Evolutionary conservation across 2,797 vertebrate species (phyloP).

Genomic region (Enteromius fasciolatus): DNA sequence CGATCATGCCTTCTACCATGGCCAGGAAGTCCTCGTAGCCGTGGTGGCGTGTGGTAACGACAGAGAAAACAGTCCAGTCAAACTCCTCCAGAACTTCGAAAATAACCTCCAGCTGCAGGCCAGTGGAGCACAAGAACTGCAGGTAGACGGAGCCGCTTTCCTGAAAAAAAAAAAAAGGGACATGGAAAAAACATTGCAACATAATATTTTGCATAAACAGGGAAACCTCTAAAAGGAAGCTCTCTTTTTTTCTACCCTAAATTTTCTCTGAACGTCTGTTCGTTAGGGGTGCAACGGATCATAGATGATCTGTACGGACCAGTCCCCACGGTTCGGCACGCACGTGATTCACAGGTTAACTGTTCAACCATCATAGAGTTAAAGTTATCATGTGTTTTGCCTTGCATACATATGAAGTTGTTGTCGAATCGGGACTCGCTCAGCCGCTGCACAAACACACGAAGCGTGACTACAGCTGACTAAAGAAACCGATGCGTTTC

Average conservation of each 20-base stretch:
- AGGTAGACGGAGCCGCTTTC: conserved; percentile 94
- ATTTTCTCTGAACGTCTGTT: background rate
- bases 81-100: conserved; percentile 97
- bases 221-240: background rate
- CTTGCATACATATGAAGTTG: too few relatives aligned
- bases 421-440: too few relatives aligned
- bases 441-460: too few relatives aligned
- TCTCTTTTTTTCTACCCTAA: background rate
- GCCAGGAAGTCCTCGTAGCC: conserved; percentile 92
- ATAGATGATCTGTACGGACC: too few relatives aligned
- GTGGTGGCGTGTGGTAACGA: conserved; percentile 90
- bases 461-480: too few relatives aligned
- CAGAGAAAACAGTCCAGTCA: conserved; percentile 93
- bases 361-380: too few relatives aligned
- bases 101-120: conserved; percentile 92
- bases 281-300: too few relatives aligned
- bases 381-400: too few relatives aligned
- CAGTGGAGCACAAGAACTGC: conserved; percentile 90
- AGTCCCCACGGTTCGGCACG: too few relatives aligned
- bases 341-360: too few relatives aligned
- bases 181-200: background rate
- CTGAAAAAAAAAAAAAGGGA: conserved; percentile 64
- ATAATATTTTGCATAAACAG: background rate
- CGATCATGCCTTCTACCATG: conserved; percentile 92
- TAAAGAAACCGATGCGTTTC: too few relatives aligned